Conservation (phyloP, 2,888 invertebrate species). For the Gnatocerus cornutus region DNA sequence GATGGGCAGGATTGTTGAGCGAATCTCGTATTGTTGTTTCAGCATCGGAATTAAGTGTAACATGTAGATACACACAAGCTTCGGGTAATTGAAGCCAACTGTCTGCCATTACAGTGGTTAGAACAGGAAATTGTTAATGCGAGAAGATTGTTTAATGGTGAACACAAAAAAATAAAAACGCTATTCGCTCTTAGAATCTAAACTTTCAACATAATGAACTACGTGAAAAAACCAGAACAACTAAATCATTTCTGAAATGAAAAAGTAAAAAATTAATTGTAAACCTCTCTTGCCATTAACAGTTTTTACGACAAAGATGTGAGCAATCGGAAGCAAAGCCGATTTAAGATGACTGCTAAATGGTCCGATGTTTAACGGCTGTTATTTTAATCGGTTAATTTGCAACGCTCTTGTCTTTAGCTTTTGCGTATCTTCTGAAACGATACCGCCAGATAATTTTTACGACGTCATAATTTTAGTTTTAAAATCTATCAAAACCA, state of each 20-base stretch:
- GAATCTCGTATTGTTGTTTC: constrained; percentile 16
- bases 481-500: constrained; percentile 28
- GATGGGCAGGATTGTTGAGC: constrained; percentile 8
- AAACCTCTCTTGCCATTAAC: too few relatives aligned
- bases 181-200: constrained; percentile 2
- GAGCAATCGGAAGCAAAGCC: constrained; percentile 3
- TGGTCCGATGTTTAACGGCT: constrained; percentile 5
- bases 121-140: constrained; percentile 31
- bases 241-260: neutral
- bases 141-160: constrained; percentile 25
- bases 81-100: constrained; percentile 21
- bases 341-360: constrained; percentile 6
- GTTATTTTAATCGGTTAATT: constrained; percentile 21
- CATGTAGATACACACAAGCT: constrained; percentile 18
- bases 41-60: constrained; percentile 14
- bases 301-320: constrained; percentile 3
- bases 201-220: constrained; percentile 8
- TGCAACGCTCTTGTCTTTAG: constrained; percentile 9
- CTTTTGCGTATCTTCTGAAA: constrained; percentile 6
- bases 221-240: neutral
- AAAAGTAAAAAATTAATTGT: too few relatives aligned
- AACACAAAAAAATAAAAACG: constrained; percentile 5
- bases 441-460: constrained; percentile 29
- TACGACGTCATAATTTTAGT: constrained; percentile 12
- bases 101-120: constrained; percentile 18